Evolutionary conservation across 2,888 invertebrate genomes (phyloP).

Genomic region (Andrena praecox): DNA sequence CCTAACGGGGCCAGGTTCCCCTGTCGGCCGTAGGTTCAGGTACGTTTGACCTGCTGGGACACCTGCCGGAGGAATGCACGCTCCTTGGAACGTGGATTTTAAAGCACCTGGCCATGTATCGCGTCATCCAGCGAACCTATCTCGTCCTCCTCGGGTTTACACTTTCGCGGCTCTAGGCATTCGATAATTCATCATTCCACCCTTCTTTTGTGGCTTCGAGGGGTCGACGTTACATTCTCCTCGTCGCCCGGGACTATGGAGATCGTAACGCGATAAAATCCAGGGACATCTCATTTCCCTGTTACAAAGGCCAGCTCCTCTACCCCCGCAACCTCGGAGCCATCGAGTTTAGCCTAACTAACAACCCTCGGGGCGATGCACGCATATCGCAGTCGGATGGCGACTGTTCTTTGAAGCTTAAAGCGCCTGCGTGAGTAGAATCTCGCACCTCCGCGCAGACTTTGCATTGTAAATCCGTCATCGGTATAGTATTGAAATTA

Average conservation of each 20-base stretch:
- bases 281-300: constrained; percentile 18
- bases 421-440: constrained; percentile 22
- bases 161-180: constrained; percentile 33
- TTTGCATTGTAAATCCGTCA: constrained; percentile 53
- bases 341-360: background rate
- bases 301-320: background rate
- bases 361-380: background rate
- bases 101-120: constrained; percentile 57
- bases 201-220: constrained; percentile 23
- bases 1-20: constrained; percentile 41
- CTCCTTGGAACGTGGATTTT: constrained; percentile 36
- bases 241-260: background rate
- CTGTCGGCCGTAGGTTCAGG: constrained; percentile 34
- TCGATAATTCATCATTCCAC: constrained; percentile 48
- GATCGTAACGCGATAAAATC: constrained; percentile 43
- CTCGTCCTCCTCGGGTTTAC: constrained; percentile 42
- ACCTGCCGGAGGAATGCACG: constrained; percentile 63
- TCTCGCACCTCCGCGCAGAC: background rate
- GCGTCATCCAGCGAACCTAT: constrained; percentile 37
- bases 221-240: constrained; percentile 26
- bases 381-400: constrained; percentile 7
- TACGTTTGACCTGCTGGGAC: constrained; percentile 54
- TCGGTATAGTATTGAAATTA: constrained; percentile 59
- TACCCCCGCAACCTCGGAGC: background rate
- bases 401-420: background rate